Percentiles rank a stretch among this genome's conserved stretches.
These are phyloP conservation scores for Calyptommatus sinebrachiatus DNA, from an alignment of 2,113 vertebrate genomes.

Conservation along the genomic window DNA sequence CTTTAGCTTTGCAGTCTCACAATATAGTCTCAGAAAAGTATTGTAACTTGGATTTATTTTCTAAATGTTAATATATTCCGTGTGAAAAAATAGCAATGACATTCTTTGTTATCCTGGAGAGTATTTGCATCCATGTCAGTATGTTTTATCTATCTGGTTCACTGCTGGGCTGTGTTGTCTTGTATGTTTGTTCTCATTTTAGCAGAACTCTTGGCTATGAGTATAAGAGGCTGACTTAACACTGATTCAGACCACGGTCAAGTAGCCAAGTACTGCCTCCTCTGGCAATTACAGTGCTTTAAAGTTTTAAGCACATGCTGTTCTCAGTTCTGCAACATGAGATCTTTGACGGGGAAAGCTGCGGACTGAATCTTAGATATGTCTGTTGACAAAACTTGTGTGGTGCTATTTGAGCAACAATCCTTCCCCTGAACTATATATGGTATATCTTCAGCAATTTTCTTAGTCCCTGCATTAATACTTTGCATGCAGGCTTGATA, in stretches of 20 bases:
- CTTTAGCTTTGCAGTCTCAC: no score
- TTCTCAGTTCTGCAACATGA: neutral
- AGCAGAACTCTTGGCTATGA: neutral
- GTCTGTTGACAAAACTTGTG: neutral
- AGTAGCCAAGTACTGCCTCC: neutral
- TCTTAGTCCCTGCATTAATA: no score
- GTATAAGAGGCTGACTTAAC: neutral
- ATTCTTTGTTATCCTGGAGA: no score
- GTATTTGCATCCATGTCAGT: no score
- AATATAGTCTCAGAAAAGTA: no score
- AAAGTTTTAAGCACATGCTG: neutral
- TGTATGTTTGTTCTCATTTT: neutral
- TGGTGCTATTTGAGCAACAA: neutral
- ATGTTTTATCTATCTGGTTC: neutral
- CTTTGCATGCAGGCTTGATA: neutral
- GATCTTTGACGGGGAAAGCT: conserved; percentile 4
- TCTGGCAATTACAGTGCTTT: neutral
- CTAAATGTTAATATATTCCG: no score
- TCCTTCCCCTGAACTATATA: neutral
- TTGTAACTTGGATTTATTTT: no score
- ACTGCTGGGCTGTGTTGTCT: neutral
- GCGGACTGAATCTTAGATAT: neutral
- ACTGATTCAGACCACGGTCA: neutral
- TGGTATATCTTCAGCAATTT: neutral
- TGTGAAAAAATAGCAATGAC: no score